Evolutionary conservation across 1,140 invertebrate species (phyloP), one percentile per base, ranked within the genome.

Genomic region (Pinna nobilis): DNA sequence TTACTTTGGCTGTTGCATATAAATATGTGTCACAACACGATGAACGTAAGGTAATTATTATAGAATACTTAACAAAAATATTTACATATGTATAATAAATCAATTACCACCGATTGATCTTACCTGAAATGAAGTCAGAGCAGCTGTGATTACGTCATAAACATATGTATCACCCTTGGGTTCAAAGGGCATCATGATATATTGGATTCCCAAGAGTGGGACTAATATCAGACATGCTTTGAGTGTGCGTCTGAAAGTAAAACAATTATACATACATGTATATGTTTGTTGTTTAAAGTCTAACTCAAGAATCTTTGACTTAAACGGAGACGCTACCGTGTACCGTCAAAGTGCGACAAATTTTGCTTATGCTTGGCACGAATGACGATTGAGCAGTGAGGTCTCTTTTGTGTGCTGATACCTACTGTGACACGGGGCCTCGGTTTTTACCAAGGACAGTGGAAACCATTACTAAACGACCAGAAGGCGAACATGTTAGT

Each of bases 191-290:
- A 66, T 51, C 11, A 47, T 32, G 25, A 76, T 64, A 70, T 78
- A 85, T 74, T 86, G 84, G 9, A 83, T 51, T 6, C 84, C 84
- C 4, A 85, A 90, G 86, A 79, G 80, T 13, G 87, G 89, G 70
- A 87, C 89, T 87, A 86, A 74, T 20, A 85, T 85, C 53, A 86
- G 93, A 1, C 81, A 84, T 37, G 84, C 85, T 92, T 94, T 50
- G 92, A 93, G 74, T 92, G 92, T 20, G 33, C 82, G 77, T 59
- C 85, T 87, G 69, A n/a, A n/a, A n/a, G n/a, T n/a, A n/a, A n/a
- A n/a, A n/a, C n/a, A n/a, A n/a, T n/a, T n/a, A n/a, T n/a, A n/a
- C n/a, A n/a, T n/a, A n/a, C n/a, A n/a, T n/a, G n/a, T n/a, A n/a
- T n/a, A n/a, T n/a, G n/a, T n/a, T n/a, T n/a, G n/a, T n/a, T n/a